Evolutionary conservation across 2,113 vertebrate genomes (phyloP).

Genomic region (Phrynosoma blainvillii): DNA sequence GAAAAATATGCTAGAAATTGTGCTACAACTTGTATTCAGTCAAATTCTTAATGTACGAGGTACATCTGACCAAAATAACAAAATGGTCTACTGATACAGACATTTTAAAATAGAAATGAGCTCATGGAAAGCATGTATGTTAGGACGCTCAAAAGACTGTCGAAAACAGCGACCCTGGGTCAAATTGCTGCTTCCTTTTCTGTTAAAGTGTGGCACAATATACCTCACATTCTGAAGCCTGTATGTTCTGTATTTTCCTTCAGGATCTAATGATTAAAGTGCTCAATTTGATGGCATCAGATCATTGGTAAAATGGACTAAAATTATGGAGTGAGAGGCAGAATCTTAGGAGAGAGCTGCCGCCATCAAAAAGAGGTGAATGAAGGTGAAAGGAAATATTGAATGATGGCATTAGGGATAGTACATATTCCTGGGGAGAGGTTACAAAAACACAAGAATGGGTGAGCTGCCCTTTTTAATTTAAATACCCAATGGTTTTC

Average conservation of each 20-base stretch:
- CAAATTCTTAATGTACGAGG: not conserved
- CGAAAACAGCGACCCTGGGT: not conserved
- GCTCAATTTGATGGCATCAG: not conserved
- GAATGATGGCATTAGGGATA: not conserved
- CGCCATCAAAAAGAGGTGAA: not conserved
- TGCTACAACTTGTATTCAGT: not conserved
- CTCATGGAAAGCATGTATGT: too few species aligned
- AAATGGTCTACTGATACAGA: not conserved
- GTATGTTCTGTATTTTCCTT: too few species aligned
- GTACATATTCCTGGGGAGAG: too few species aligned
- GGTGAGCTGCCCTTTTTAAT: not conserved
- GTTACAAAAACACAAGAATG: not conserved
- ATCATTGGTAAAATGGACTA: not conserved
- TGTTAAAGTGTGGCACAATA: too few species aligned
- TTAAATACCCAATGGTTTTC: not conserved
- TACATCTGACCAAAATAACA: not conserved
- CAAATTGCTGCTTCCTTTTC: not conserved
- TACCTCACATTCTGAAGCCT: not conserved
- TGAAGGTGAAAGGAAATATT: not conserved
- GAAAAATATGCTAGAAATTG: not conserved
- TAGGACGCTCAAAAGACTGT: not conserved
- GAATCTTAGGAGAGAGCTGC: not conserved
- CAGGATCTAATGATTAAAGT: not conserved
- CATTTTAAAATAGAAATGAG: not conserved
- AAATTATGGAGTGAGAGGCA: not conserved